Evolutionary conservation across 2,113 vertebrate genomes (phyloP), one percentile per base, ranked within the genome.

Genomic region (Mormoops blainvillei): DNA sequence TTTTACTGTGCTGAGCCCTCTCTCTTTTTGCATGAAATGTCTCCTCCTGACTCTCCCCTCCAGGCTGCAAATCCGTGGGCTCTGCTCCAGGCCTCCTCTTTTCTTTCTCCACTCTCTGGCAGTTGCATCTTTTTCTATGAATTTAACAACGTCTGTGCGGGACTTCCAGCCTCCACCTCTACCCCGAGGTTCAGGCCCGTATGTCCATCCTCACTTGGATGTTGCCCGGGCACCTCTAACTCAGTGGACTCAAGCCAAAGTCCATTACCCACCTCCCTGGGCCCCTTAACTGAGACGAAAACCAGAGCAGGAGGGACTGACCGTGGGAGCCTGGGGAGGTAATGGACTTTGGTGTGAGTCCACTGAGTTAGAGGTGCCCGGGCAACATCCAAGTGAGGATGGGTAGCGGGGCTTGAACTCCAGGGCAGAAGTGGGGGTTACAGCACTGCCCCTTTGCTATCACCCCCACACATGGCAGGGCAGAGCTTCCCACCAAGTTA

Each of bases 141-240:
- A 38, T 84, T 54, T 15, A 91, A 13, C 22, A 45, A 82, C 16
- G 13, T 70, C n/a, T 65, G 2, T 31, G 41, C 22, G 85, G 33
- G 33, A 15, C 73, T 91, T 97, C 13, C 13, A 38, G 45, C 52
- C 22, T 85, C 22, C 15, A 18, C 43, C 76, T 87, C 65, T 41
- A 31, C 65, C 81, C 73, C 58, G 54, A 54, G 26, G 22, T 70
- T 18, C 50, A 38, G 74, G 26, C 13, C 22, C 3, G 1, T 36
- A 5, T 1, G 5, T 16, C 20, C 2, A 1, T 2, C 18, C 18
- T 52, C 28, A 22, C 20, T 4, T 9, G 24, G 1, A 22, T 26
- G 22, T 61, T n/a, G 41, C 43, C 28, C 15, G 48, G 80, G 41
- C 13, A 18, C 52, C 28, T 86, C 41, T 58, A 24, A 9, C 9